Percentiles rank a stretch among this genome's conserved stretches.
phyloP scores from a whole-genome alignment of 2,888 invertebrate genomes.

The Drosophila multiciliata region DNA sequence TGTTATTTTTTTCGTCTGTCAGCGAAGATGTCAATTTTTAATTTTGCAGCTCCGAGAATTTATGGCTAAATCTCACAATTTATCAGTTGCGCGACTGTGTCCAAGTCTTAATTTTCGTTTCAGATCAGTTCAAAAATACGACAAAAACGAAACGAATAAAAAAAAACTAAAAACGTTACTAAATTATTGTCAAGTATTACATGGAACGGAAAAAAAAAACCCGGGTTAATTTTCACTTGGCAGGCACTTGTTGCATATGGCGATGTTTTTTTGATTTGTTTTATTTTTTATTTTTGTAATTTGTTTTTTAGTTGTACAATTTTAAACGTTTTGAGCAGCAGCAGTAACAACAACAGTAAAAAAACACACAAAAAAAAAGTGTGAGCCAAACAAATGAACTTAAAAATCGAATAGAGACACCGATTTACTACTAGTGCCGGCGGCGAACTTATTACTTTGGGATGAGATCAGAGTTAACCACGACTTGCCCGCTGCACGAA shows the following conservation, averaged over 20 bases:
- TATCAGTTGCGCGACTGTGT: constrained; percentile 7
- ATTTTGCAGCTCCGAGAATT: constrained; percentile 53
- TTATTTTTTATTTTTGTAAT: not conserved
- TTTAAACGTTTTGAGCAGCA: constrained; percentile 10
- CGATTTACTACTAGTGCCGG: constrained; percentile 6
- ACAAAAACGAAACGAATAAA: constrained; percentile 27
- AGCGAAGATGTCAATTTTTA: constrained; percentile 45
- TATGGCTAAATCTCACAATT: constrained; percentile 35
- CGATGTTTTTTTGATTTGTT: constrained; percentile 10
- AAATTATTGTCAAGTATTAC: constrained; percentile 45
- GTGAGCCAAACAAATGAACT: constrained; percentile 12
- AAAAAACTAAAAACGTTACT: constrained; percentile 21
- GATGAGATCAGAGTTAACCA: constrained; percentile 29
- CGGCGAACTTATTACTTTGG: constrained; percentile 6
- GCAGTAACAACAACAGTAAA: constrained; percentile 1
- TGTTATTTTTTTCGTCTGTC: constrained; percentile 42
- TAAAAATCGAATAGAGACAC: constrained; percentile 13
- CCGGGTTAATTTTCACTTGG: constrained; percentile 56
- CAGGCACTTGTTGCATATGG: constrained; percentile 37
- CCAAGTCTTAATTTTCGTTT: constrained; percentile 21
- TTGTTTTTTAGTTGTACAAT: constrained; percentile 2
- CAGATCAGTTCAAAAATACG: constrained; percentile 2
- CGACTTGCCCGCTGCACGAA: constrained; percentile 72
- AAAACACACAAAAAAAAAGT: constrained; percentile 8
- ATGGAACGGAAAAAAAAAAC: constrained; percentile 53